phyloP scores from a whole-genome alignment of 2,888 invertebrate species.

The Eupithecia centaureata region DNA sequence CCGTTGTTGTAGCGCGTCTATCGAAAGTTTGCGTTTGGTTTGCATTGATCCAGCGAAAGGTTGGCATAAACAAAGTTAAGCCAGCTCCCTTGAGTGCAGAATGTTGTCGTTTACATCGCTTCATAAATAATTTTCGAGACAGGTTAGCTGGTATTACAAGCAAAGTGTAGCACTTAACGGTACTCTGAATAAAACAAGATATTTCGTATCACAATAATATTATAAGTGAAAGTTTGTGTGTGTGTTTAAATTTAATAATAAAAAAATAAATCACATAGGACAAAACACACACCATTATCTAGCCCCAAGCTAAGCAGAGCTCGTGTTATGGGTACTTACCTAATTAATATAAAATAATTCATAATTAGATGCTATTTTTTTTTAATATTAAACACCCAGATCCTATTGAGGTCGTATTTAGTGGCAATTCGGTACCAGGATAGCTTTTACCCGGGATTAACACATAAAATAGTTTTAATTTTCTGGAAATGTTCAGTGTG shows the following conservation, averaged over 20 bases:
- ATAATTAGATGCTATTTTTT: no score
- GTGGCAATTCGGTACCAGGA: background rate
- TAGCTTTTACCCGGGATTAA: background rate
- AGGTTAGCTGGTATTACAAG: background rate
- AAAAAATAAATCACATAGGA: no score
- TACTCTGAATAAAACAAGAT: background rate
- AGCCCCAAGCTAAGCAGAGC: no score
- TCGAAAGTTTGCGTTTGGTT: conserved; percentile 7
- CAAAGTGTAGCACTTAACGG: background rate
- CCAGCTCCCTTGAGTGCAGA: conserved; percentile 2
- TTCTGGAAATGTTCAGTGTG: background rate
- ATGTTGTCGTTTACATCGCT: conserved; percentile 9
- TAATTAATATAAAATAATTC: no score
- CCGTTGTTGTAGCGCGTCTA: conserved; percentile 1
- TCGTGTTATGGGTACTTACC: no score
- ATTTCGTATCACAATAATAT: background rate
- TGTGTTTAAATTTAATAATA: no score
- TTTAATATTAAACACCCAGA: no score
- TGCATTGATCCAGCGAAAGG: conserved; percentile 11
- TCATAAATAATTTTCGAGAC: conserved; percentile 12
- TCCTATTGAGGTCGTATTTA: no score
- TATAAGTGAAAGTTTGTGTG: background rate
- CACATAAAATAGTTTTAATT: background rate
- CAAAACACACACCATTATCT: no score
- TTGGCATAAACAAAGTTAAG: conserved; percentile 8